Evolutionary conservation across 2,888 invertebrate species (phyloP), one percentile per base, ranked within the genome.

Genomic region (Odontocerum albicorne): DNA sequence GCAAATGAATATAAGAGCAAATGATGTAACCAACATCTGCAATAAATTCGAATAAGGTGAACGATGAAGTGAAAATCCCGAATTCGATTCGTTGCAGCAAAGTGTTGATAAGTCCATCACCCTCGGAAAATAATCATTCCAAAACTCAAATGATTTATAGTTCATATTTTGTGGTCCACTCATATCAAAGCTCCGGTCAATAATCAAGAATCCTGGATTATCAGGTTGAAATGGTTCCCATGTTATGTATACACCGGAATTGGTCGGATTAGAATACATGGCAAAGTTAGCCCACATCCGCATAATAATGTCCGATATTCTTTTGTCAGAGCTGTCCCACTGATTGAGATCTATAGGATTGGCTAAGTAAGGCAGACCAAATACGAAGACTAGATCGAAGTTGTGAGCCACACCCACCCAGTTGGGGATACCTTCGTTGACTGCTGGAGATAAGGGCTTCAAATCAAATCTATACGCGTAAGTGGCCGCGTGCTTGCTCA

Each of bases 401-500:
- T 89, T 85, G 67, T 91, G 90, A 1, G 91, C 90, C 1, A 91
- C 90, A 13, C 84, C 83, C 1, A 88, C 82, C 90, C 91, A 91
- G 39, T 83, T 82, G 0, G 90, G 87, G 19, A 90, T 77, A 45
- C 84, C 84, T 21, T 83, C 82, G 39, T 81, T 79, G 2, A 82
- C 85, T 20, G 80, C 75, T 42, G 77, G 72, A 0, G 88, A 87
- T 64, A 81, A 81, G 0, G 89, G 86, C 62, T 88, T 86, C 63
- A 83, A 75, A 69, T 90, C 90, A 66, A 91, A 91, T 63, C 90
- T 77, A 66, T 91, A 90, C 1, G 86, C 75, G 65, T 81, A 90
- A 2, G 87, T 83, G 2, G 81, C 77, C 12, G 79, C 77, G 49
- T 77, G 74, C 62, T 75, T 79, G 59, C 87, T 83, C 17, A 88